Evolutionary conservation across 1,140 invertebrate genomes (phyloP).

Genomic region (Drosophila tani): DNA sequence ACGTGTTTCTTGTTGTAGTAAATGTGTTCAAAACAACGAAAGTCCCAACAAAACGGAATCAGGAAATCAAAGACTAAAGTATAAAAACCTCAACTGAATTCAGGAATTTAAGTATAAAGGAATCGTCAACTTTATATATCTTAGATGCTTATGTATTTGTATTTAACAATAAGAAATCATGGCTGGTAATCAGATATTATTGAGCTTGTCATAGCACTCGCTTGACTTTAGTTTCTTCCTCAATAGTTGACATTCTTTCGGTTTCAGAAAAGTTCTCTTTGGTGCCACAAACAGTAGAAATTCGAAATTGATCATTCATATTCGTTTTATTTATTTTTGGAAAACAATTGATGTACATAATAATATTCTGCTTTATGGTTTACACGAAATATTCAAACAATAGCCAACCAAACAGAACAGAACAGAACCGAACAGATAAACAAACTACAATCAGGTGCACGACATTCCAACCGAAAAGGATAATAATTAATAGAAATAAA

Average conservation of each 20-base stretch:
- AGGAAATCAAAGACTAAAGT: slow-evolving; percentile 33
- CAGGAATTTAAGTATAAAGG: slow-evolving; percentile 36
- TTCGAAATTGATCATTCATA: slow-evolving; percentile 65
- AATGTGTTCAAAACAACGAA: slow-evolving; percentile 65
- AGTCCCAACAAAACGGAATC: slow-evolving; percentile 31
- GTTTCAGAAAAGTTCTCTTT: slow-evolving; percentile 89
- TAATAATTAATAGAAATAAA: slow-evolving; percentile 7
- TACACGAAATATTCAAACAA: slow-evolving; percentile 45
- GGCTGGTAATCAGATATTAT: slow-evolving; percentile 46
- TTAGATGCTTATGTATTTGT: slow-evolving; percentile 52
- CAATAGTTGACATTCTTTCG: slow-evolving; percentile 65
- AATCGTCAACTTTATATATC: slow-evolving; percentile 45
- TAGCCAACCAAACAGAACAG: not conserved
- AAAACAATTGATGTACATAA: slow-evolving; percentile 62
- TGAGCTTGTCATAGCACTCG: slow-evolving; percentile 55
- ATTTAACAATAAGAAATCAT: slow-evolving; percentile 60
- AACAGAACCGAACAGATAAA: slow-evolving; percentile 29
- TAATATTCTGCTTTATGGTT: slow-evolving; percentile 72
- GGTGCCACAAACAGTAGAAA: slow-evolving; percentile 87
- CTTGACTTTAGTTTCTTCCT: slow-evolving; percentile 52
- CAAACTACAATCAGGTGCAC: slow-evolving; percentile 68
- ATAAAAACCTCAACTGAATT: slow-evolving; percentile 26
- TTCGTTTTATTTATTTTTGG: slow-evolving; percentile 52
- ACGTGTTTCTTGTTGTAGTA: slow-evolving; percentile 78
- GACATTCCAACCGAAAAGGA: slow-evolving; percentile 66